Evolutionary conservation across 2,797 vertebrate genomes (phyloP).

Genomic region (Limosa lapponica): DNA sequence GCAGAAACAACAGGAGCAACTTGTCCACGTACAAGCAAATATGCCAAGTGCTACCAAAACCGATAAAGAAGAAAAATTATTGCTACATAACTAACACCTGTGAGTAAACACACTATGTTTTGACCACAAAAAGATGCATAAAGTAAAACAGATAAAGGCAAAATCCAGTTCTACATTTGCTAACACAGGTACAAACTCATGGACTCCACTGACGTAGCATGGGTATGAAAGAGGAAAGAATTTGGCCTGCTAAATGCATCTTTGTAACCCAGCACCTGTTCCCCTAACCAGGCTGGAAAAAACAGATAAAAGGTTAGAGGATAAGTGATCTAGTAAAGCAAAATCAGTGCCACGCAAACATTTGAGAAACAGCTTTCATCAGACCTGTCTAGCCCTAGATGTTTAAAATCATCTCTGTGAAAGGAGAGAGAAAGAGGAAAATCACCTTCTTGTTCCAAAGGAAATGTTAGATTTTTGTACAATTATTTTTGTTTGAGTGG

Average conservation of each 20-base stretch:
- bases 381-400: neutral
- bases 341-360: neutral
- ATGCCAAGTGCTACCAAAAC: constrained; percentile 21
- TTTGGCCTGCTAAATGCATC: neutral
- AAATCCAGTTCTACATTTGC: neutral
- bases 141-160: neutral
- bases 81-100: neutral
- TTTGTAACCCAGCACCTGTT: neutral
- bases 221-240: neutral
- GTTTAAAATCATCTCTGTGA: constrained; percentile 8
- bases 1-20: neutral
- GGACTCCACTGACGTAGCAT: neutral
- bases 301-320: neutral
- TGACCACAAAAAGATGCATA: neutral
- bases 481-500: constrained; percentile 51
- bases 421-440: constrained; percentile 30
- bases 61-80: neutral
- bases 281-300: neutral
- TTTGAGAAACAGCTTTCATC: constrained; percentile 27
- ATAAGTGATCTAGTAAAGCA: neutral
- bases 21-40: neutral
- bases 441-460: constrained; percentile 12
- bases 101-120: neutral
- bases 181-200: neutral
- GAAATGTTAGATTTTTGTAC: constrained; percentile 23